These are phyloP conservation scores for Harpegnathos saltator DNA, from an alignment of 1,140 invertebrate genomes.

Conservation along the genomic window DNA sequence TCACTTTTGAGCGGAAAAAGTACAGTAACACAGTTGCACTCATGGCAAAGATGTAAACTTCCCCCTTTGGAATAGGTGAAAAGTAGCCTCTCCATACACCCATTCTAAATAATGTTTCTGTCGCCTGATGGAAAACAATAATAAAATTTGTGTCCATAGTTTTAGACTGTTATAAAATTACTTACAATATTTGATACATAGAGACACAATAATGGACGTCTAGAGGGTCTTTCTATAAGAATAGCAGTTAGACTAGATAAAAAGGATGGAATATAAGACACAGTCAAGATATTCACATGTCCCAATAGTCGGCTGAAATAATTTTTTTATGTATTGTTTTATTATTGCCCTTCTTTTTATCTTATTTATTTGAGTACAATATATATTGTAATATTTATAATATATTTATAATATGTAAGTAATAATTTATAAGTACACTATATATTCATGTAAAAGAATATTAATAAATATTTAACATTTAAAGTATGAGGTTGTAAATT, in stretches of 20 bases:
- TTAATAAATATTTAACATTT: not conserved
- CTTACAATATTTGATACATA: slow-evolving; percentile 93
- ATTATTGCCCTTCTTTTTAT: not conserved
- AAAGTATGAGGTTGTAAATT: not conserved
- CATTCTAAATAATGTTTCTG: slow-evolving; percentile 93
- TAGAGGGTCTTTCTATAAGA: slow-evolving; percentile 90
- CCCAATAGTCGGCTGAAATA: slow-evolving; percentile 88
- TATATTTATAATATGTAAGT: not conserved
- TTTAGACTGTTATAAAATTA: slow-evolving; percentile 51
- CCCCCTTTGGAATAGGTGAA: slow-evolving; percentile 88
- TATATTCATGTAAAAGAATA: not conserved
- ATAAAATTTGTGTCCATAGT: not conserved
- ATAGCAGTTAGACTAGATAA: slow-evolving; percentile 90
- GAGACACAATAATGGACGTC: slow-evolving; percentile 90
- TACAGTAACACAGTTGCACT: slow-evolving; percentile 88
- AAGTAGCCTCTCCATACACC: slow-evolving; percentile 88
- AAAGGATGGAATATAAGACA: slow-evolving; percentile 91
- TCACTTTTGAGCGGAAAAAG: slow-evolving; percentile 86
- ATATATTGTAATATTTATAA: too few relatives aligned
- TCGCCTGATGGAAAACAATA: slow-evolving; percentile 85
- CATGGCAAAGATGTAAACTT: slow-evolving; percentile 88
- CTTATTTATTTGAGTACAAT: too few relatives aligned
- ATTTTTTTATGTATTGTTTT: slow-evolving; percentile 21
- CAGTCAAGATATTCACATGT: slow-evolving; percentile 89
- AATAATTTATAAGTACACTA: slow-evolving; percentile 5